Evolutionary conservation across 2,888 invertebrate species (phyloP).

Genomic region (Ptilodon capucinus): DNA sequence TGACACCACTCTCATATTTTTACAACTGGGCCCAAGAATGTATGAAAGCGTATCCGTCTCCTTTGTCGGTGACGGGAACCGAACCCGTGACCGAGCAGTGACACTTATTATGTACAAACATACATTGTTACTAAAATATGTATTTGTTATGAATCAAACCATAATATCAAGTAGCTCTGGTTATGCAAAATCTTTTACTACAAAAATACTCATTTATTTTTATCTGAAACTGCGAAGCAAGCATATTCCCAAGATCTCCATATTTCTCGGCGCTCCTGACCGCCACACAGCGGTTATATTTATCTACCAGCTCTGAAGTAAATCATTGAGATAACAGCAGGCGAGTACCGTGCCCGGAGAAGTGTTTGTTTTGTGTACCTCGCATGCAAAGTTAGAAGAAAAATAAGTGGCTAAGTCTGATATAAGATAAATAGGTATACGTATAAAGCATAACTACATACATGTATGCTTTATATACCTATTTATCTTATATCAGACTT

Average conservation of each 20-base stretch:
- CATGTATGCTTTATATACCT: too few relatives aligned
- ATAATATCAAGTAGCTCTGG: too few relatives aligned
- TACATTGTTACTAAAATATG: too few relatives aligned
- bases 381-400: neutral
- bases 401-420: neutral
- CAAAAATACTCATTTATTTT: neutral
- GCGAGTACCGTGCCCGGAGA: neutral
- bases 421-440: neutral
- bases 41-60: too few relatives aligned
- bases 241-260: neutral
- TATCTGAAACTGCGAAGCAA: neutral
- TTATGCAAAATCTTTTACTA: neutral
- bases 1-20: too few relatives aligned
- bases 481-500: neutral
- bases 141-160: too few relatives aligned
- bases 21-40: too few relatives aligned
- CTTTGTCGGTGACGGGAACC: too few relatives aligned
- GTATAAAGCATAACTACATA: too few relatives aligned
- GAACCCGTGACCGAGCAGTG: too few relatives aligned
- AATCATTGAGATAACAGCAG: slow-evolving; percentile 1
- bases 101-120: too few relatives aligned
- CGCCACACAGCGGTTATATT: neutral
- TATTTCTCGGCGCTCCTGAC: neutral
- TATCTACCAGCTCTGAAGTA: neutral
- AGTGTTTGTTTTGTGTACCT: neutral